Conservation (phyloP, 2,888 invertebrate genomes). For the Piscicola geometra region DNA sequence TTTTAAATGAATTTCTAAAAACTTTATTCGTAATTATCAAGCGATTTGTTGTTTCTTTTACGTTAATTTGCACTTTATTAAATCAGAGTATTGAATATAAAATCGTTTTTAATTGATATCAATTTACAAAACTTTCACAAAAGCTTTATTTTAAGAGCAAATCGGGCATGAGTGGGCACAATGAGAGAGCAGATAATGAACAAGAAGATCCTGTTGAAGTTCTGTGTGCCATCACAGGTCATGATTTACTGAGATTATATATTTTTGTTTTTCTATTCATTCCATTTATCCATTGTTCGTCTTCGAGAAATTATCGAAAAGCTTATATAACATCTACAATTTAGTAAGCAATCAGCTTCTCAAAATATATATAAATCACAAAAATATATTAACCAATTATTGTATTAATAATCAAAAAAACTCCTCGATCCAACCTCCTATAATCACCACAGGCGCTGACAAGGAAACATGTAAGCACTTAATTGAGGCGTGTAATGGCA, state of each 20-base stretch:
- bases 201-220: slow-evolving; percentile 9
- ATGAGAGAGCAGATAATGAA: neutral
- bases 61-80: neutral
- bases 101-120: too few relatives aligned
- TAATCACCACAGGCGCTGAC: slow-evolving; percentile 9
- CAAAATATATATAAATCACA: too few relatives aligned
- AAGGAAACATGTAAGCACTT: slow-evolving; percentile 44
- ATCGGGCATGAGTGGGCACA: neutral
- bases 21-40: neutral
- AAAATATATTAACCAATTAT: too few relatives aligned
- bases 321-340: too few relatives aligned
- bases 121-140: too few relatives aligned
- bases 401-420: too few relatives aligned
- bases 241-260: too few relatives aligned
- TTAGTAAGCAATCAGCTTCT: too few relatives aligned
- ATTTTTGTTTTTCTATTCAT: too few relatives aligned
- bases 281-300: too few relatives aligned
- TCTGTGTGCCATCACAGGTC: slow-evolving; percentile 18
- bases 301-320: too few relatives aligned
- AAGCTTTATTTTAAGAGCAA: neutral
- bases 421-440: slow-evolving; percentile 40
- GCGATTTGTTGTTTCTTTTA: neutral
- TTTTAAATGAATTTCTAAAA: neutral
- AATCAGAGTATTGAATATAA: neutral
- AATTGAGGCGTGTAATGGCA: slow-evolving; percentile 57